Evolutionary conservation across 1,140 invertebrate genomes (phyloP).

Genomic region (Cyrtorhinus lividipennis): DNA sequence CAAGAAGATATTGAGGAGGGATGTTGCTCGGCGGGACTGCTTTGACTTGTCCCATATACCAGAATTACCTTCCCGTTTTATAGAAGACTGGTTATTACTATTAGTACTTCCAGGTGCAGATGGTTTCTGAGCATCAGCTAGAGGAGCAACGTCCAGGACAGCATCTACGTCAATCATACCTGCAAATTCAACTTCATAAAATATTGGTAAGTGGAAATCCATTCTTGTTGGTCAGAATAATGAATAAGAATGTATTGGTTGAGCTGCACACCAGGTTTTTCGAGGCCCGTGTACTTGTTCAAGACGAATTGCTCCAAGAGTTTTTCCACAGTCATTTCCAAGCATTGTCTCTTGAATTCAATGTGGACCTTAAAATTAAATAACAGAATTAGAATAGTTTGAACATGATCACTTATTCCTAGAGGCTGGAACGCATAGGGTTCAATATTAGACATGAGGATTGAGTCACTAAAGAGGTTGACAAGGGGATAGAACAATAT

Average conservation of each 20-base stretch:
- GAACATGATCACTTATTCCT: too few relatives aligned
- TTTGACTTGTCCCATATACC: conserved; percentile 36
- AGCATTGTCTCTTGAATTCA: conserved; percentile 78
- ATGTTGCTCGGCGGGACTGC: conserved; percentile 79
- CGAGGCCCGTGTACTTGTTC: conserved; percentile 77
- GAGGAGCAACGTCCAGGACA: conserved; percentile 21
- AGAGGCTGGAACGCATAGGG: too few relatives aligned
- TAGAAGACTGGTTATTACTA: conserved; percentile 24
- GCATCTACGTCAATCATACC: conserved; percentile 41
- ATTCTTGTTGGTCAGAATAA: too few relatives aligned
- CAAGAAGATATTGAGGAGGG: conserved; percentile 85
- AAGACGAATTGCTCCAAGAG: conserved; percentile 78
- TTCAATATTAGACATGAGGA: not conserved
- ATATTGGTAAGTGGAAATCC: too few relatives aligned
- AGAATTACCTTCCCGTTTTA: conserved; percentile 42
- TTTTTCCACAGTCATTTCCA: conserved; percentile 82
- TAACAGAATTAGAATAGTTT: conserved; percentile 17
- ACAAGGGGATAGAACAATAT: too few relatives aligned
- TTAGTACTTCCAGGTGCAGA: not conserved
- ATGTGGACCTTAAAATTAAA: conserved; percentile 53
- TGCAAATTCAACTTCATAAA: conserved; percentile 25
- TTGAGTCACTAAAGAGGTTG: too few relatives aligned
- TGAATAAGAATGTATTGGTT: too few relatives aligned
- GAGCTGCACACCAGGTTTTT: conserved; percentile 67
- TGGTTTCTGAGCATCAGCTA: conserved; percentile 1